These are phyloP conservation scores for Drosophila truncata DNA, from an alignment of 1,140 invertebrate species.

Conservation along the genomic window DNA sequence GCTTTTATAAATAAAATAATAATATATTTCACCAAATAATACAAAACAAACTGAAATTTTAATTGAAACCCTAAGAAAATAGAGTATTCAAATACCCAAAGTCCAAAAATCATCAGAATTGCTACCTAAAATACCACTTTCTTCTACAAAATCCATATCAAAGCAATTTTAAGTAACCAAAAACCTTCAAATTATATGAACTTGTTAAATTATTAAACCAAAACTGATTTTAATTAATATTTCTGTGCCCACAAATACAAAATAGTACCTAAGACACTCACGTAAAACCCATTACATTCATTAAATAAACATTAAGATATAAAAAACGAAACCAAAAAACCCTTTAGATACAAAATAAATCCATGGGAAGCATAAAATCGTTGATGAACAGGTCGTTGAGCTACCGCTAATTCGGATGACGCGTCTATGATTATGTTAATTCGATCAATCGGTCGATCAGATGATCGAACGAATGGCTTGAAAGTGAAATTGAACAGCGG, in stretches of 20 bases:
- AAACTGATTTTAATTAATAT: background rate
- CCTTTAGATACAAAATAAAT: slow-evolving; percentile 8
- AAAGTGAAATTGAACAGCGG: slow-evolving; percentile 38
- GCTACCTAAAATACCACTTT: background rate
- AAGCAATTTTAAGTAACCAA: background rate
- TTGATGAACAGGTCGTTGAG: slow-evolving; percentile 55
- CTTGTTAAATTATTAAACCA: background rate
- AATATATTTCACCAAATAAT: too few species aligned
- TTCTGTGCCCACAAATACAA: slow-evolving; percentile 19
- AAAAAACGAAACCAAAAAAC: slow-evolving; percentile 10
- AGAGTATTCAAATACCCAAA: too few species aligned
- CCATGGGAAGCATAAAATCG: background rate
- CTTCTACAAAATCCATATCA: background rate
- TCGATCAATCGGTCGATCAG: background rate
- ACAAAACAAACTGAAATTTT: too few species aligned
- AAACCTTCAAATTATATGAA: background rate
- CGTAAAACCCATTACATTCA: slow-evolving; percentile 5
- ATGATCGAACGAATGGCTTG: background rate
- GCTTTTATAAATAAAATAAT: too few species aligned
- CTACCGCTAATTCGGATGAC: slow-evolving; percentile 49
- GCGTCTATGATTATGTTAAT: slow-evolving; percentile 37
- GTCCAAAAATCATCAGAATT: too few species aligned
- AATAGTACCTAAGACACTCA: slow-evolving; percentile 8
- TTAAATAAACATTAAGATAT: slow-evolving; percentile 27
- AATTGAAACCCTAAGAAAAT: too few species aligned